Percentiles rank a stretch among this genome's conserved stretches.
phyloP scores from a whole-genome alignment of 2,888 invertebrate genomes.

The Aphidius colemani region DNA sequence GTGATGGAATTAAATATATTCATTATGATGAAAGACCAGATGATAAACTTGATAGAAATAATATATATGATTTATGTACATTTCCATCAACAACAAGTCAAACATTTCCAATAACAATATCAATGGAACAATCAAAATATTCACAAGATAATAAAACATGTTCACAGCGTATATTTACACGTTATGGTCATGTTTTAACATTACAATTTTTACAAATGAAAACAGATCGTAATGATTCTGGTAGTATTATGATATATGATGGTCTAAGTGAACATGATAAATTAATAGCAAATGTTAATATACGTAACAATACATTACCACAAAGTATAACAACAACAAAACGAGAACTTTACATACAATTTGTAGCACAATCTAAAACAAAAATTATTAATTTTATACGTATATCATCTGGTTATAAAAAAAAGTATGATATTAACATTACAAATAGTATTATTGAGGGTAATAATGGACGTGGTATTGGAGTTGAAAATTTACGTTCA shows the following conservation, averaged over 20 bases:
- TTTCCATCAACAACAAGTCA: constrained; percentile 82
- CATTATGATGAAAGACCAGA: constrained; percentile 80
- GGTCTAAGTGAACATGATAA: constrained; percentile 75
- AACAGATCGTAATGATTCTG: constrained; percentile 76
- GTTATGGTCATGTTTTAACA: constrained; percentile 80
- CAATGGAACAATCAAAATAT: constrained; percentile 78
- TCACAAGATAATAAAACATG: constrained; percentile 74
- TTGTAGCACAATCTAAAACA: constrained; percentile 73
- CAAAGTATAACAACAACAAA: constrained; percentile 84
- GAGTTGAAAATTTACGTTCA: constrained; percentile 88
- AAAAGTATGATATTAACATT: constrained; percentile 86
- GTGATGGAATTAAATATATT: constrained; percentile 87
- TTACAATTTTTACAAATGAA: constrained; percentile 83
- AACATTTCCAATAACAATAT: constrained; percentile 84
- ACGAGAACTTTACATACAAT: constrained; percentile 80
- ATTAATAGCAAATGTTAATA: constrained; percentile 71
- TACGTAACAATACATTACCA: constrained; percentile 85
- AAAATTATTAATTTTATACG: constrained; percentile 79
- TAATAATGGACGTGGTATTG: constrained; percentile 94
- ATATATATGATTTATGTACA: constrained; percentile 84
- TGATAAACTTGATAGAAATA: constrained; percentile 74
- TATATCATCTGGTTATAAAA: constrained; percentile 73
- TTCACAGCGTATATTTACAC: constrained; percentile 74
- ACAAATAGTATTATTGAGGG: constrained; percentile 82
- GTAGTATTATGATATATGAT: constrained; percentile 77